Conservation (phyloP, 2,797 vertebrate species). For the Falco cherrug region DNA sequence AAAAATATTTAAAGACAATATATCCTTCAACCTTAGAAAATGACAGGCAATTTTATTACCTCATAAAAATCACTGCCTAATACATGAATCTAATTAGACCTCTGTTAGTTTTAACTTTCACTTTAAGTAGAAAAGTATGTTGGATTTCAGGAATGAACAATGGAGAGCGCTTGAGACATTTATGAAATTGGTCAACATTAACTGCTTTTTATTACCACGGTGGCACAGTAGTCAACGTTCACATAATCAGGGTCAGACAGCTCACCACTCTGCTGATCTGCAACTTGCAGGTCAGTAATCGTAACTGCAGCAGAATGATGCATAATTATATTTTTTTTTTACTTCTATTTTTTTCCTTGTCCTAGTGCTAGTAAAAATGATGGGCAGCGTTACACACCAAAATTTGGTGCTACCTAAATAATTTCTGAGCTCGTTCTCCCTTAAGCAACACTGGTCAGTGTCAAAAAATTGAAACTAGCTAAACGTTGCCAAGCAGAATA, state of each 20-base stretch:
- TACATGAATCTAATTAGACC: neutral
- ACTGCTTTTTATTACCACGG: neutral
- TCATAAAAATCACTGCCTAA: neutral
- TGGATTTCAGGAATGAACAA: neutral
- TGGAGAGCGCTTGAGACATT: neutral
- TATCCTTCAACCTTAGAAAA: neutral
- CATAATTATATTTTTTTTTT: neutral
- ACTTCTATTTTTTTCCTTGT: neutral
- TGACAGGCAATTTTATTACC: slow-evolving; percentile 10
- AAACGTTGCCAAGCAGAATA: neutral
- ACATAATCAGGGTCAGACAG: neutral
- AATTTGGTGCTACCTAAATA: neutral
- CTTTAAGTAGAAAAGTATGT: neutral
- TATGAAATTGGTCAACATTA: neutral
- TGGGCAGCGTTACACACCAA: neutral
- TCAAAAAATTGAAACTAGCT: neutral
- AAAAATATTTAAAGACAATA: slow-evolving; percentile 28
- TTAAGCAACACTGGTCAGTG: neutral
- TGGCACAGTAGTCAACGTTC: neutral
- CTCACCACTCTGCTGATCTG: neutral
- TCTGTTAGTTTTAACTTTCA: neutral
- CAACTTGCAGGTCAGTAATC: neutral
- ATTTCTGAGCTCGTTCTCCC: neutral
- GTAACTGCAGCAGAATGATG: neutral
- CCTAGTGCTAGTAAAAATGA: neutral